Percentiles rank a stretch among this genome's conserved stretches.
Evolutionary conservation across 2,797 vertebrate genomes (phyloP).

Genomic region (Okamejei kenojei): DNA sequence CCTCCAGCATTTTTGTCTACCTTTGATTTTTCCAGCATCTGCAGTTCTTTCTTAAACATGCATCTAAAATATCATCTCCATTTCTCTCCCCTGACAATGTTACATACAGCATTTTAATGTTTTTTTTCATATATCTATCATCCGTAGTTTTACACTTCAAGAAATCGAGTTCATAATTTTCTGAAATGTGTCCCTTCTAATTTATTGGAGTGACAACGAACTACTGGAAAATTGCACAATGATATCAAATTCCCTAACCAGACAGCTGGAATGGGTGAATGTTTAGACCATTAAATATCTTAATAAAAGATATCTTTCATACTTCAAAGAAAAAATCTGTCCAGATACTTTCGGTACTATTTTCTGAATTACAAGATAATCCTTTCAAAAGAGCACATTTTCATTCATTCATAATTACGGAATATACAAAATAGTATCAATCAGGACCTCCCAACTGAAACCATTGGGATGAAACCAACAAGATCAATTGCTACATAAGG

Average conservation of each 20-base stretch:
- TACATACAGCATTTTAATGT: no score
- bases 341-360: not conserved
- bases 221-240: no score
- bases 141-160: not conserved
- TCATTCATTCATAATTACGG: not conserved
- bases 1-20: no score
- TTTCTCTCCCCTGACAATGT: no score
- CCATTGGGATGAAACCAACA: no score
- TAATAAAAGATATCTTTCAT: not conserved
- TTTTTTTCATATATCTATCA: no score
- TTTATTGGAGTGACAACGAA: not conserved
- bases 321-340: not conserved
- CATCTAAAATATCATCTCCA: no score
- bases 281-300: not conserved
- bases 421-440: not conserved
- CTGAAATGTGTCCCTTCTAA: not conserved
- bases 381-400: not conserved
- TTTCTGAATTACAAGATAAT: not conserved
- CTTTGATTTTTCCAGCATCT: no score
- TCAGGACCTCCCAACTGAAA: not conserved
- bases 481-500: no score
- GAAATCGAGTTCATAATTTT: not conserved
- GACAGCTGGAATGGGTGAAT: not conserved
- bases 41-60: no score
- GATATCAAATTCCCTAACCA: not conserved